Evolutionary conservation across 2,888 invertebrate genomes (phyloP).

Genomic region (Phaedon cochleariae): DNA sequence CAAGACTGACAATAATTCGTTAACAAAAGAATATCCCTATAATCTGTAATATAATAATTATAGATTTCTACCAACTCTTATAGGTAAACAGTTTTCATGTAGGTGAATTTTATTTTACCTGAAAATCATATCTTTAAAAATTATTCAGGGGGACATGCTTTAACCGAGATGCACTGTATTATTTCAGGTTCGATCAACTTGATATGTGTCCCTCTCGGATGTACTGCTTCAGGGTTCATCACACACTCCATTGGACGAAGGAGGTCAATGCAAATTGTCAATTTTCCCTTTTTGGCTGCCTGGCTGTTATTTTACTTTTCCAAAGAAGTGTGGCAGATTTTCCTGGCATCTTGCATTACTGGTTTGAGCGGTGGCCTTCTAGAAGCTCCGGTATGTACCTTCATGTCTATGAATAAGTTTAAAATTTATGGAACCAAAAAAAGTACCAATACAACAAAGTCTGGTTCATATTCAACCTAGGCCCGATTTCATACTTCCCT

Average conservation of each 20-base stretch:
- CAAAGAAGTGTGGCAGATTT: conserved; percentile 69
- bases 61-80: no score
- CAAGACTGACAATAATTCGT: no score
- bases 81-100: no score
- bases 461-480: no score
- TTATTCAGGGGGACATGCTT: no score
- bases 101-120: no score
- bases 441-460: no score
- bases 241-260: conserved; percentile 78
- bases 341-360: conserved; percentile 74
- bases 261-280: conserved; percentile 79
- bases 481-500: no score
- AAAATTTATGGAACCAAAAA: no score
- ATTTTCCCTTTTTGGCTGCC: conserved; percentile 76
- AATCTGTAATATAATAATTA: no score
- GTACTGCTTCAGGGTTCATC: conserved; percentile 75
- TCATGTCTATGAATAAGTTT: neutral
- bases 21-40: no score
- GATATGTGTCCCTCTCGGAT: conserved; percentile 82
- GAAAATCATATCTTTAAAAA: no score
- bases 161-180: neutral
- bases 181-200: conserved; percentile 76
- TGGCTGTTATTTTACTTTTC: conserved; percentile 80
- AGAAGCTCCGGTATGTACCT: conserved; percentile 77
- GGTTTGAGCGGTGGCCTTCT: conserved; percentile 81